Conservation (phyloP, 2,888 invertebrate genomes). For the Lasioglossum pauxillum region DNA sequence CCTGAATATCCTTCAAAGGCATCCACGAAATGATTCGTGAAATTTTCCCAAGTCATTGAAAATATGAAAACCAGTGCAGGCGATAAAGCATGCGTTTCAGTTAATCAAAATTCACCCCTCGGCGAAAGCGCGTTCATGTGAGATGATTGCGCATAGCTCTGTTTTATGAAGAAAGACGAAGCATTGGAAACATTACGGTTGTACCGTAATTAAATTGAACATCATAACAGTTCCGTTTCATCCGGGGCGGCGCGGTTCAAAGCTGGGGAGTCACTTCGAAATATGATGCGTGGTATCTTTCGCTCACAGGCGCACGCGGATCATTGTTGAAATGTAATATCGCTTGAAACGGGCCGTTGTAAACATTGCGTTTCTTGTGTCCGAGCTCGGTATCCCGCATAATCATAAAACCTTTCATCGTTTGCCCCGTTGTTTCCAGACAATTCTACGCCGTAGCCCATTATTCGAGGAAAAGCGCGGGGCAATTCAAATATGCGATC, state of each 20-base stretch:
- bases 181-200: neutral
- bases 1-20: neutral
- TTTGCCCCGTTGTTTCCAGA: neutral
- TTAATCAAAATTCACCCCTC: neutral
- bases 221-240: neutral
- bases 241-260: neutral
- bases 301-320: neutral
- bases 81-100: neutral
- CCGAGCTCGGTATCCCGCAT: neutral
- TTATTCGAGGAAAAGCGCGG: neutral
- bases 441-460: neutral
- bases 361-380: neutral
- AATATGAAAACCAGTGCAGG: neutral
- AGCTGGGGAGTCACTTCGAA: neutral
- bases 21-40: neutral
- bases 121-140: neutral
- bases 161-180: neutral
- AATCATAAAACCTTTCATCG: constrained; percentile 12
- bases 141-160: neutral
- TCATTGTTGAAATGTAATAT: constrained; percentile 6
- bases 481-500: neutral
- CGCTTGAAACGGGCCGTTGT: constrained; percentile 5
- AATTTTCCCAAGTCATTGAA: neutral
- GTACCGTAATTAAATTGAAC: neutral
- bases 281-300: neutral